Evolutionary conservation across 2,113 vertebrate genomes (phyloP).

Genomic region (Merops nubicus): DNA sequence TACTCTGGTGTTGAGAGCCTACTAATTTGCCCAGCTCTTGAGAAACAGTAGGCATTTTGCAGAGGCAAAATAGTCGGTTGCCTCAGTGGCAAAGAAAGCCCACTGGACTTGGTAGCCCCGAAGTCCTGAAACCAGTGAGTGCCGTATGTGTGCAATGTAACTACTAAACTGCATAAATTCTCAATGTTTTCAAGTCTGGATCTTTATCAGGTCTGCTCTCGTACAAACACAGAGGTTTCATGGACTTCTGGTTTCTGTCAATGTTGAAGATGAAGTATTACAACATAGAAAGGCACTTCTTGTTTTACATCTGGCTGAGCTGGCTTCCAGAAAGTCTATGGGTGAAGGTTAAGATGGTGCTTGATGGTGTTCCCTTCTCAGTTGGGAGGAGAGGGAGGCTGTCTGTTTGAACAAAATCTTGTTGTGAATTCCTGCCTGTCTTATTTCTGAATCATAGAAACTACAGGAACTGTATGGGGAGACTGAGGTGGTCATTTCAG

Average conservation of each 20-base stretch:
- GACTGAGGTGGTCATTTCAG: not conserved
- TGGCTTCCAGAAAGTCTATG: not conserved
- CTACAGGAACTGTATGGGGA: not conserved
- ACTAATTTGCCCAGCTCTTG: not conserved
- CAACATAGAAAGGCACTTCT: not conserved
- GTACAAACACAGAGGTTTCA: not conserved
- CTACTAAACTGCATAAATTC: not conserved
- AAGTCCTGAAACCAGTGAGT: not conserved
- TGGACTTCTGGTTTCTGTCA: not conserved
- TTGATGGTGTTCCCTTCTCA: not conserved
- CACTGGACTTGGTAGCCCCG: not conserved
- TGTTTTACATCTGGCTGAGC: not conserved
- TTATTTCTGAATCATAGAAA: not conserved
- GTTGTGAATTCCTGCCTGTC: not conserved
- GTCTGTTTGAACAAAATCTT: not conserved
- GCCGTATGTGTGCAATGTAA: not conserved
- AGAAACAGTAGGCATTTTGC: not conserved
- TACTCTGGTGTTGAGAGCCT: not conserved
- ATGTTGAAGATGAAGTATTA: not conserved
- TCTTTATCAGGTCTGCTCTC: not conserved
- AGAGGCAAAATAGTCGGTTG: not conserved
- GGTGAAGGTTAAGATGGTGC: not conserved
- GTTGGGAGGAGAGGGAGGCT: accelerated
- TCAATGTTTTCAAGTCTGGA: not conserved
- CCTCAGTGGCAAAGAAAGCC: not conserved